phyloP scores from a whole-genome alignment of 2,888 invertebrate genomes.

The Hipparchia sbordonii region DNA sequence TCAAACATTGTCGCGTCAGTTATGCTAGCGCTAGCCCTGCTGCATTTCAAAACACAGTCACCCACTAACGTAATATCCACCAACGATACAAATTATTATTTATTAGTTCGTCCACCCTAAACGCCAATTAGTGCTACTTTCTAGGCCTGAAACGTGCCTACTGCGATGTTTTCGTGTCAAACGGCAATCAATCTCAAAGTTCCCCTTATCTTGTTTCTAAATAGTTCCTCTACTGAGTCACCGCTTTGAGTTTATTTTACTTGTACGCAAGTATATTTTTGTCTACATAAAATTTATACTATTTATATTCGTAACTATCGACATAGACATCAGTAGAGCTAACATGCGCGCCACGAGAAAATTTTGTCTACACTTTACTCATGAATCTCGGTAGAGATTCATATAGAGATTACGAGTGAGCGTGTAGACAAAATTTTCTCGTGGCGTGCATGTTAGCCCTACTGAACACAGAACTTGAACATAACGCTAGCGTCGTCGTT shows the following conservation, averaged over 20 bases:
- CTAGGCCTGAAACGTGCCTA: slow-evolving; percentile 49
- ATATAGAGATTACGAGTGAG: no score
- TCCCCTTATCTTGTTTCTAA: slow-evolving; percentile 20
- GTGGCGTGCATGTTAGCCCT: no score
- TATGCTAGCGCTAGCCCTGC: not conserved
- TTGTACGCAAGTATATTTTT: not conserved
- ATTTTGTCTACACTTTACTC: no score
- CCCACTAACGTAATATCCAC: not conserved
- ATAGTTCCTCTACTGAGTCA: not conserved
- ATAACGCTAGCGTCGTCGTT: no score
- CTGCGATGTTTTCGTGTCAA: slow-evolving; percentile 4
- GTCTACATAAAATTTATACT: no score
- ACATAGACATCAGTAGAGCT: no score
- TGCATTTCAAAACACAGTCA: not conserved
- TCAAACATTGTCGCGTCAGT: not conserved
- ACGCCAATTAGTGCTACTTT: slow-evolving; percentile 47
- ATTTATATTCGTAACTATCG: not conserved
- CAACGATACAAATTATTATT: slow-evolving; percentile 15
- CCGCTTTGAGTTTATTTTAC: not conserved
- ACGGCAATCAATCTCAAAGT: slow-evolving; percentile 6
- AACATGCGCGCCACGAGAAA: no score
- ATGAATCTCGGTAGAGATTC: no score
- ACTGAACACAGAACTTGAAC: no score
- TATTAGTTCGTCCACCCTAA: slow-evolving; percentile 8
- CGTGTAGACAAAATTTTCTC: no score